phyloP scores from a whole-genome alignment of 2,113 vertebrate species.

The Planiliza haematocheilus region DNA sequence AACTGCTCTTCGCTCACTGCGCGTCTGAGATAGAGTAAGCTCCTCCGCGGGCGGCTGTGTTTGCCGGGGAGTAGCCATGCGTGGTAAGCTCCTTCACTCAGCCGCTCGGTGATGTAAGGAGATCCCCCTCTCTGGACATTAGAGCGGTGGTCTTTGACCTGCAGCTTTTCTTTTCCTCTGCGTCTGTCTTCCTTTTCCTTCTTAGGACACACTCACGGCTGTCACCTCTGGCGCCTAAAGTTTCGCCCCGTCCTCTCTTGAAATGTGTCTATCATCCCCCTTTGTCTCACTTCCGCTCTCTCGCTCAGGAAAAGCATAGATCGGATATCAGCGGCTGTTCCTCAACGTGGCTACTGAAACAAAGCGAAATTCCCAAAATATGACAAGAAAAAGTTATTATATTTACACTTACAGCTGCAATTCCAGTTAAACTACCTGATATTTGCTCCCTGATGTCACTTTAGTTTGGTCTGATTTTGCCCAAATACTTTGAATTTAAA shows the following conservation, averaged over 20 bases:
- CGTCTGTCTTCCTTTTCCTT: constrained; percentile 55
- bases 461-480: not conserved
- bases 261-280: constrained; percentile 51
- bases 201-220: constrained; percentile 68
- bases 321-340: no score
- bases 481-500: not conserved
- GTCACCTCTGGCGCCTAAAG: constrained; percentile 70
- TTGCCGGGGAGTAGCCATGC: constrained; percentile 75
- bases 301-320: not conserved
- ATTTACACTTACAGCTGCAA: no score
- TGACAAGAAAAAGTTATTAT: not conserved
- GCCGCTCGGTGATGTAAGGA: constrained; percentile 71
- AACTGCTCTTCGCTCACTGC: constrained; percentile 57
- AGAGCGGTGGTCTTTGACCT: constrained; percentile 75
- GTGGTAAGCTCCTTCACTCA: constrained; percentile 64
- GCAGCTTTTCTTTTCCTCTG: constrained; percentile 56
- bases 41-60: constrained; percentile 51
- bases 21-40: constrained; percentile 29
- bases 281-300: constrained; percentile 22
- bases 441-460: not conserved
- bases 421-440: not conserved
- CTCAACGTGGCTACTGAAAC: not conserved
- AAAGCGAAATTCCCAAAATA: constrained; percentile 1
- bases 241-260: constrained; percentile 42
- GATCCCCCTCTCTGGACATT: constrained; percentile 66